Conservation (phyloP, 2,888 invertebrate genomes). For the Blomia tropicalis region DNA sequence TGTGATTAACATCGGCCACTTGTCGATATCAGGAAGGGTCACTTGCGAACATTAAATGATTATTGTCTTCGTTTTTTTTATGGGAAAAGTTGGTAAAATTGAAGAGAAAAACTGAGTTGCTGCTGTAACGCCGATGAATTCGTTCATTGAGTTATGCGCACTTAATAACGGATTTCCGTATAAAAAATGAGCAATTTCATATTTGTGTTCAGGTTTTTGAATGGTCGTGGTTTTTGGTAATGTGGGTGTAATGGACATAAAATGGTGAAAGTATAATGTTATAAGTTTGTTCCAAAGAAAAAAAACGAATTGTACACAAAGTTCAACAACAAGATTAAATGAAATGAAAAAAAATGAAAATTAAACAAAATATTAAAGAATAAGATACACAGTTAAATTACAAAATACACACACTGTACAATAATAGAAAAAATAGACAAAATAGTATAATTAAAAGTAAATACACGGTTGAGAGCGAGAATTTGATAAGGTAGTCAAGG, state of each 20-base stretch:
- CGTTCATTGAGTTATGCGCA: too few relatives aligned
- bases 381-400: slow-evolving; percentile 9
- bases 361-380: slow-evolving; percentile 1
- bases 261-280: neutral
- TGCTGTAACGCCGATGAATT: too few relatives aligned
- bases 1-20: too few relatives aligned
- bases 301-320: neutral
- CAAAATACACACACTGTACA: slow-evolving; percentile 13
- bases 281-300: slow-evolving; percentile 9
- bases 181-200: neutral
- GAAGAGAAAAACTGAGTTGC: too few relatives aligned
- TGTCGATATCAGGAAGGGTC: too few relatives aligned
- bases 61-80: too few relatives aligned
- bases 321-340: neutral
- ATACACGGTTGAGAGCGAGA: neutral
- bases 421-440: neutral
- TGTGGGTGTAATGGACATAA: neutral
- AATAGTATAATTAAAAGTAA: too few relatives aligned
- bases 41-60: too few relatives aligned
- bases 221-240: neutral
- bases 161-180: too few relatives aligned
- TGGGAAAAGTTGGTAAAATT: too few relatives aligned
- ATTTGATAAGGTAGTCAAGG: neutral
- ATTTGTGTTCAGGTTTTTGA: neutral
- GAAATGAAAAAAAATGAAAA: neutral